Percentiles rank a stretch among this genome's conserved stretches.
These are phyloP conservation scores for Mesembrinibis cayennensis DNA, from an alignment of 2,113 vertebrate genomes.

Conservation along the genomic window DNA sequence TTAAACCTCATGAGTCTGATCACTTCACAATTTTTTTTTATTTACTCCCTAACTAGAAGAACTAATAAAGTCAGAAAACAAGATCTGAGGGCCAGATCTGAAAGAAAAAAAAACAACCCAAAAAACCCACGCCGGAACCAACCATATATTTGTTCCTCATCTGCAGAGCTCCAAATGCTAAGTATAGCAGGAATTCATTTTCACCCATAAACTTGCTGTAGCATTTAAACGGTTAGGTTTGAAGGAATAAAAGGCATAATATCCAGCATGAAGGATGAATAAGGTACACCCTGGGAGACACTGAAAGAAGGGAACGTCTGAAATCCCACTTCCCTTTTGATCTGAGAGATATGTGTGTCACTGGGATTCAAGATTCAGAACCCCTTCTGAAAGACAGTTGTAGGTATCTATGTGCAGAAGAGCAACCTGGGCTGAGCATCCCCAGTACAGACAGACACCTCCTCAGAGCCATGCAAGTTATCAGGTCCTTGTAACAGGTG, in stretches of 20 bases:
- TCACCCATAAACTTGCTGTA: not conserved
- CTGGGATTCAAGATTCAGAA: not conserved
- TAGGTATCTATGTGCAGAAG: not conserved
- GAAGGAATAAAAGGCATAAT: not conserved
- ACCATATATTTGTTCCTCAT: not conserved
- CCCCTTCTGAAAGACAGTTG: not conserved
- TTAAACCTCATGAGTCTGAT: not conserved
- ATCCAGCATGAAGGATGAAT: not conserved
- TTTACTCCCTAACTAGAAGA: not conserved
- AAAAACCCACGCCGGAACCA: not conserved
- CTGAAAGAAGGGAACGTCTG: not conserved
- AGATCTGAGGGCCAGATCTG: not conserved
- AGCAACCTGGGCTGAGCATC: not conserved
- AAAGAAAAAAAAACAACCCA: not conserved
- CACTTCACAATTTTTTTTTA: not conserved
- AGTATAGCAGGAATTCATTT: not conserved
- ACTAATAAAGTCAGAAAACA: not conserved
- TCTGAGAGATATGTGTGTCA: not conserved
- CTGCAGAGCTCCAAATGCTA: not conserved
- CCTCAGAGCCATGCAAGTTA: not conserved
- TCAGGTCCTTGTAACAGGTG: not conserved
- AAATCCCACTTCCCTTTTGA: not conserved
- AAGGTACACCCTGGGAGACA: not conserved
- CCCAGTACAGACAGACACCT: not conserved
- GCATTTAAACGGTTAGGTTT: not conserved